Percentiles rank a stretch among this genome's conserved stretches.
Conservation (phyloP, 2,797 vertebrate species). For the Cossypha dichroa region DNA sequence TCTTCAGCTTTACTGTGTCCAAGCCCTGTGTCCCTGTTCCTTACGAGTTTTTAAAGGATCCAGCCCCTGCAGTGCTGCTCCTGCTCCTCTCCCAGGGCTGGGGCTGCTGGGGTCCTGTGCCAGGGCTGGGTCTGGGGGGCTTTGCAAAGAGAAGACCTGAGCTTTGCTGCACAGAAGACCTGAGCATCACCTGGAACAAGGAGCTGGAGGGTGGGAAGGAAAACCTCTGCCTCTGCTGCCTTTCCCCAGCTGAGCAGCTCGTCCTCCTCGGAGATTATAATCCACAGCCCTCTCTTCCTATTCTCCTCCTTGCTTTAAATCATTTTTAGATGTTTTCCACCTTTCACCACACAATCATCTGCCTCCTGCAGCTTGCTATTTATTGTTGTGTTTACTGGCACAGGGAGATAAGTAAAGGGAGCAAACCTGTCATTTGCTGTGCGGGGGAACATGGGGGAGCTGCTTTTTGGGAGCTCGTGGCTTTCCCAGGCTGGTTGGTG, state of each 20-base stretch:
- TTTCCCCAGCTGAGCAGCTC: neutral
- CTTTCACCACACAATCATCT: conserved; percentile 52
- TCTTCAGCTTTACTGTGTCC: neutral
- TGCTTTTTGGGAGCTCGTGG: neutral
- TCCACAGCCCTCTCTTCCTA: neutral
- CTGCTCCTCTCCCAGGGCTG: neutral
- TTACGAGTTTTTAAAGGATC: neutral
- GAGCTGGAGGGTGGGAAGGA: neutral
- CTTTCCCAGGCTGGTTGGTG: neutral
- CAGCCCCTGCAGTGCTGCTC: neutral
- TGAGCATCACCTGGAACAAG: neutral
- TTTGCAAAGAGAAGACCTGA: neutral
- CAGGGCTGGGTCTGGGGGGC: neutral
- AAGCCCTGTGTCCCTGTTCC: neutral
- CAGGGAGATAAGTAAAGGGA: neutral
- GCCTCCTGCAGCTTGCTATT: conserved; percentile 57
- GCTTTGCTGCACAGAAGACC: neutral
- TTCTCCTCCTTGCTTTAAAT: conserved; percentile 31
- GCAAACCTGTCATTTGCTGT: conserved; percentile 12
- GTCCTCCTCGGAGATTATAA: neutral
- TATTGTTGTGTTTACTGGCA: conserved; percentile 52
- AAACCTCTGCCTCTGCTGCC: neutral
- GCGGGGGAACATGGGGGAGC: neutral
- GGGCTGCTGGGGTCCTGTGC: neutral
- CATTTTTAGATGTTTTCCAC: conserved; percentile 58